Evolutionary conservation across 2,888 invertebrate species (phyloP), one percentile per base, ranked within the genome.

Genomic region (Pediacus dermestoides): DNA sequence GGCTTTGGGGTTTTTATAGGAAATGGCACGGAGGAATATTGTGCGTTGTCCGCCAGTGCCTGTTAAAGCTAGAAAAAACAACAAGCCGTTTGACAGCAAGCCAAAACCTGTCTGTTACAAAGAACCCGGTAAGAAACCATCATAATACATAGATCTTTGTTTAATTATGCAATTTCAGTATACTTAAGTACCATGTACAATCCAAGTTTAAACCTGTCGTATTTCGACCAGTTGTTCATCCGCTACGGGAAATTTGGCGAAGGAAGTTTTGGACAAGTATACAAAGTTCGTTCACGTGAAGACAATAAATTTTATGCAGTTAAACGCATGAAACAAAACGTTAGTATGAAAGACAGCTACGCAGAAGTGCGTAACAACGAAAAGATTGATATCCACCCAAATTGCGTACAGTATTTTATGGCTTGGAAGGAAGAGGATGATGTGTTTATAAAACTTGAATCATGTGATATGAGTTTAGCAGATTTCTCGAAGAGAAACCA

Each of bases 191-290:
- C 63, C 3, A 45, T 59, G 4, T 72, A 72, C 43, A 68, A 75
- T 30, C 68, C 62, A 7, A 58, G 58, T 2, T 50, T 55, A 7
- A 58, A 62, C 22, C 36, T 42, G 8, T 63, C 76, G 2, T 85
- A 83, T 58, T 80, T 85, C 57, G 76, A 82, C 33, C 82, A 84
- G 62, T 77, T 79, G 50, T 87, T 82, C 60, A 70, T 73, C n/a
- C 70, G 76, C 14, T 66, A 77, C 9, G 66, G 70, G 3, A 75
- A 76, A 53, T 72, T 87, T 22, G 87, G 87, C 1, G 79, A 79
- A 60, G 87, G 87, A 2, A 84, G 83, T 2, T 87, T 85, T 70
- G 86, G 85, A 4, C 80, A 81, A 65, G 85, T 85, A 0, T 85
- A 77, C 57, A 77, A 79, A 60, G 85, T 80, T 1, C 70, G 71